These are phyloP conservation scores for Corythoichthys intestinalis DNA, from an alignment of 2,113 vertebrate genomes.

Conservation along the genomic window DNA sequence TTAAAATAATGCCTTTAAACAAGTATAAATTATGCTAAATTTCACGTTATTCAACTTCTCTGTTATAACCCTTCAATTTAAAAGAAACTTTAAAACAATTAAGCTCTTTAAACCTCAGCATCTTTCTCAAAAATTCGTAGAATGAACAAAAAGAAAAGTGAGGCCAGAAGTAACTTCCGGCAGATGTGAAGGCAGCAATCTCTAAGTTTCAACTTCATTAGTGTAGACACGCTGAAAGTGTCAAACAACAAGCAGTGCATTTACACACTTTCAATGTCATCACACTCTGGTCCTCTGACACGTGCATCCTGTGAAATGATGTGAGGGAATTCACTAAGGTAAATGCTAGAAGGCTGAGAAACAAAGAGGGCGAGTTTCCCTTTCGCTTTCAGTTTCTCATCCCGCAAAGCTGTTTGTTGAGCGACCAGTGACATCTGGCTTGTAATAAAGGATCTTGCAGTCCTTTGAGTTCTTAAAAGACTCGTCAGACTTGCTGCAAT, in stretches of 20 bases:
- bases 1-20: slow-evolving; percentile 16
- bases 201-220: slow-evolving; percentile 41
- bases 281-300: slow-evolving; percentile 62
- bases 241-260: slow-evolving; percentile 54
- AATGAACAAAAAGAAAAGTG: slow-evolving; percentile 9
- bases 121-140: slow-evolving; percentile 33
- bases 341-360: slow-evolving; percentile 15
- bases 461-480: slow-evolving; percentile 74
- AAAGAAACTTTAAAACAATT: slow-evolving; percentile 50
- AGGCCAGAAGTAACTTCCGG: slow-evolving; percentile 37
- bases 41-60: slow-evolving; percentile 24
- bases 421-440: slow-evolving; percentile 26
- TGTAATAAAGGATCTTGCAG: slow-evolving; percentile 47
- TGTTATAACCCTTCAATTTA: slow-evolving; percentile 43
- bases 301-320: slow-evolving; percentile 51
- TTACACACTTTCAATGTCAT: slow-evolving; percentile 32
- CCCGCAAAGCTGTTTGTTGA: slow-evolving; percentile 31
- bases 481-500: slow-evolving; percentile 75
- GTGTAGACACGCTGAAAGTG: slow-evolving; percentile 45
- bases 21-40: slow-evolving; percentile 3
- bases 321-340: slow-evolving; percentile 34
- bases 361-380: slow-evolving; percentile 28
- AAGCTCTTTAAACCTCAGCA: slow-evolving; percentile 51
- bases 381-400: slow-evolving; percentile 39
- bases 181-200: slow-evolving; percentile 49